Percentiles rank a stretch among this genome's conserved stretches.
Conservation (phyloP, 1,140 invertebrate genomes). For the Hydropsyche tenuis region DNA sequence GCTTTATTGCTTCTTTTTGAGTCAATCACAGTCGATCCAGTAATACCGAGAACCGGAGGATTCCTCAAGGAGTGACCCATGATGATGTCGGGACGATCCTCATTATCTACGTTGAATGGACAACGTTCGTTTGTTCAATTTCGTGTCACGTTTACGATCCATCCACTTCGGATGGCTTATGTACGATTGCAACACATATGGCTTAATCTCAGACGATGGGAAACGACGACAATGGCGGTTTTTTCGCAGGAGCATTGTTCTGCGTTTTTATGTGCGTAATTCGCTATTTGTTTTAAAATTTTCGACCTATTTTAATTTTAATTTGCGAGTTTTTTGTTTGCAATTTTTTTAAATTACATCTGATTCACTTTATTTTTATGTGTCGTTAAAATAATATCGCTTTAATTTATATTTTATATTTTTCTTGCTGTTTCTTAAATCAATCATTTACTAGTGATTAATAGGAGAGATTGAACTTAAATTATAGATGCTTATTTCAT, state of each 20-base stretch:
- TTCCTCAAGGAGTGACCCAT: background rate
- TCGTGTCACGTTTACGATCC: constrained; percentile 1
- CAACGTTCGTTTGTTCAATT: constrained; percentile 7
- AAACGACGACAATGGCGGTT: background rate
- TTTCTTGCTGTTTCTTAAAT: too few relatives aligned
- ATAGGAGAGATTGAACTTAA: too few relatives aligned
- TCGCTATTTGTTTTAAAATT: too few relatives aligned
- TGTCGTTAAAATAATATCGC: too few relatives aligned
- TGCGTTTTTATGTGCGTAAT: too few relatives aligned
- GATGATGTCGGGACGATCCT: background rate
- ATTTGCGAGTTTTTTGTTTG: too few relatives aligned
- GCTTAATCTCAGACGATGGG: constrained; percentile 7
- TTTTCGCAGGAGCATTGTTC: constrained; percentile 12
- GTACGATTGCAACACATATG: constrained; percentile 17
- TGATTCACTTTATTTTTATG: too few relatives aligned
- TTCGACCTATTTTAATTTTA: too few relatives aligned
- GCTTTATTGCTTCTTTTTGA: constrained; percentile 42
- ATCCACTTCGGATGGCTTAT: background rate
- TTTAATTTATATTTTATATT: too few relatives aligned
- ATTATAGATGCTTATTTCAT: too few relatives aligned
- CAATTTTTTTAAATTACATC: too few relatives aligned
- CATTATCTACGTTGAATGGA: constrained; percentile 11
- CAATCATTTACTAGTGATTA: too few relatives aligned
- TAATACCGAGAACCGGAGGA: background rate
- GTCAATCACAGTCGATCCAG: constrained; percentile 37